Evolutionary conservation across 2,113 vertebrate species (phyloP), one percentile per base, ranked within the genome.

Genomic region (Rhagologus leucostigma): DNA sequence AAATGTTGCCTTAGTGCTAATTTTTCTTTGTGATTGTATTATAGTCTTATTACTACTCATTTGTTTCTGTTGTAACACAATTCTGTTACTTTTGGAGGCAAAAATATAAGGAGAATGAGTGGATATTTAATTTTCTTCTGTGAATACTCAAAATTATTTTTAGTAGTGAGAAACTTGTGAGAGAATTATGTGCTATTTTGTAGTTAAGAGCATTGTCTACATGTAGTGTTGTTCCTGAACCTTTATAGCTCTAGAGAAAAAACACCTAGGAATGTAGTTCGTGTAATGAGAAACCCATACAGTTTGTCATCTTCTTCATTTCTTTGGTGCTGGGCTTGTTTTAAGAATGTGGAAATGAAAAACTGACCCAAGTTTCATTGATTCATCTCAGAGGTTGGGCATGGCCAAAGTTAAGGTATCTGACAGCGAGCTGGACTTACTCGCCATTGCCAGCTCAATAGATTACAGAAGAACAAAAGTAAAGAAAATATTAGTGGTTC

Each of bases 341-440:
- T 94, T 84, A 92, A 70, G 67, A 86, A 90, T 50, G 77, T 83
- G 64, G 53, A 81, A 90, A 57, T 91, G 87, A 91, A 96, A 70
- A 93, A 84, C 84, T 84, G 81, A 87, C 92, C 57, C 44, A 19
- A 62, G 42, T 86, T 94, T 95, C 93, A 79, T 84, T 92, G 85
- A 84, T 94, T 83, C 32, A 35, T 92, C 91, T 97, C 13, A 0
- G 42, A 67, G 56, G 47, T 95, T 96, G 79, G 82, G 55, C 84
- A 89, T 56, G 84, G 87, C 85, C 89, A 90, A 91, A 93, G 95
- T 85, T 96, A 65, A 88, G 84, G 56, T 93, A 47, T 91, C 92
- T 96, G 95, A 88, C 59, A 92, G 91, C 11, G 41, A 86, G 92
- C 92, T 92, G 73, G 93, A 94, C 92, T 95, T 94, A 92, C 77